phyloP scores from a whole-genome alignment of 1,140 invertebrate species.

The Rhyacophila brunnea region DNA sequence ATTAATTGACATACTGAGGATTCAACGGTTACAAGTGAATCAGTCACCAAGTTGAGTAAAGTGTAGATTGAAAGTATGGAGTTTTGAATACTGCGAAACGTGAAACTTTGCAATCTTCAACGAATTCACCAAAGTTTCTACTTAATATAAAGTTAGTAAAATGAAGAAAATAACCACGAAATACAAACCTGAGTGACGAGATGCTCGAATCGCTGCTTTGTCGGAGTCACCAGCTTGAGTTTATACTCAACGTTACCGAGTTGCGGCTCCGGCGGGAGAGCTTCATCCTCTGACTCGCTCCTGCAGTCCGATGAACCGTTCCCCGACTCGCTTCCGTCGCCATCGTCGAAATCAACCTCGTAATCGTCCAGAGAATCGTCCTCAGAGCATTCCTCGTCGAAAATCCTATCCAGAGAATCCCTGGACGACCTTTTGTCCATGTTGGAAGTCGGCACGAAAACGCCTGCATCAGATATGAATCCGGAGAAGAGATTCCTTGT shows the following conservation, averaged over 20 bases:
- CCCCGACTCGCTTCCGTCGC: conserved; percentile 8
- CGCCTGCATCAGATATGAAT: conserved; percentile 22
- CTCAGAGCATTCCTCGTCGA: conserved; percentile 22
- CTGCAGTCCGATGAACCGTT: conserved; percentile 38
- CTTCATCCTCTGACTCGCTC: conserved; percentile 43
- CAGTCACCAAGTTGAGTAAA: too few relatives aligned
- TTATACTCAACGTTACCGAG: conserved; percentile 93
- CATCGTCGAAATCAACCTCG: conserved; percentile 12
- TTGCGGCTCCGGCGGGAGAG: conserved; percentile 84
- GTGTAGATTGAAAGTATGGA: too few relatives aligned
- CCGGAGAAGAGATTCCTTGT: conserved; percentile 14
- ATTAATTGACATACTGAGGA: too few relatives aligned
- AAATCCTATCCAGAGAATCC: conserved; percentile 35
- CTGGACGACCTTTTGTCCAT: conserved; percentile 42
- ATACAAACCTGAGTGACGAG: conserved; percentile 76
- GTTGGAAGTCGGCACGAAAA: conserved; percentile 37
- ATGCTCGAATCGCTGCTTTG: conserved; percentile 82
- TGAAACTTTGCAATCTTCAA: too few relatives aligned
- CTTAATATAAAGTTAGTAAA: neutral
- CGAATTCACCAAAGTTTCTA: too few relatives aligned
- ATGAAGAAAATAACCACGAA: neutral
- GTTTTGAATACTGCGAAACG: too few relatives aligned
- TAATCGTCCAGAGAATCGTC: conserved; percentile 1
- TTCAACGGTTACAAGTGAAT: too few relatives aligned
- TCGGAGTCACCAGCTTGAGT: conserved; percentile 82